A percentile compares a stretch with the other conserved stretches of the same genome.
phyloP scores from a whole-genome alignment of 2,797 vertebrate genomes.

The Stomatorhinus walkeri region DNA sequence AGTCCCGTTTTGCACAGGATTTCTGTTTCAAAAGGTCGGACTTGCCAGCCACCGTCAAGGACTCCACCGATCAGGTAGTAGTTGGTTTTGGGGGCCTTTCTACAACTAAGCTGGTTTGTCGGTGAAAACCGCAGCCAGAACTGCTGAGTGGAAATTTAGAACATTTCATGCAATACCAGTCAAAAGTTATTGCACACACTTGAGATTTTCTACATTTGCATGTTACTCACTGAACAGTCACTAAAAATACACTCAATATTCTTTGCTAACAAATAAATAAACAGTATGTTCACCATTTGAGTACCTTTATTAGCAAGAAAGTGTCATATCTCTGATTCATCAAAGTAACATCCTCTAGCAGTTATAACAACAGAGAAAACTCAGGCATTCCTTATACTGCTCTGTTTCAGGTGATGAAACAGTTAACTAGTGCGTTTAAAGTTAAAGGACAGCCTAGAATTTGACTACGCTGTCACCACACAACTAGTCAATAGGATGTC shows the following conservation, averaged over 20 bases:
- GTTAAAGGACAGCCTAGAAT: not conserved
- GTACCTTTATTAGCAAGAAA: not conserved
- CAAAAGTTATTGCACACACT: not conserved
- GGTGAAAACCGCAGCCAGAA: not conserved
- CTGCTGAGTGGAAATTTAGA: not conserved
- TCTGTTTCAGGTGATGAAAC: not conserved
- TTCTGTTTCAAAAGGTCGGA: conserved; percentile 43
- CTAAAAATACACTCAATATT: not conserved
- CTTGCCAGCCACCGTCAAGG: not conserved
- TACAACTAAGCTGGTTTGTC: not conserved
- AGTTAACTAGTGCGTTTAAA: not conserved
- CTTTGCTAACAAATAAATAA: not conserved
- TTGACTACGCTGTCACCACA: not conserved
- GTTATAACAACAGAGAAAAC: not conserved
- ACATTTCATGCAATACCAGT: not conserved
- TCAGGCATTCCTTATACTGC: not conserved
- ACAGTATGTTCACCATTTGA: not conserved
- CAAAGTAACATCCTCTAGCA: not conserved
- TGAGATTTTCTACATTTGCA: not conserved
- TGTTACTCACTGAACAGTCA: not conserved
- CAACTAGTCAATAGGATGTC: not conserved
- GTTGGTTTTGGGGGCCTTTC: not conserved
- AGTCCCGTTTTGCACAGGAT: conserved; percentile 52
- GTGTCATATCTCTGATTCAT: not conserved
- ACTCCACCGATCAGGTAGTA: not conserved